Evolutionary conservation across 1,140 invertebrate genomes (phyloP), one percentile per base, ranked within the genome.

Genomic region (Lasaia peninsularis): DNA sequence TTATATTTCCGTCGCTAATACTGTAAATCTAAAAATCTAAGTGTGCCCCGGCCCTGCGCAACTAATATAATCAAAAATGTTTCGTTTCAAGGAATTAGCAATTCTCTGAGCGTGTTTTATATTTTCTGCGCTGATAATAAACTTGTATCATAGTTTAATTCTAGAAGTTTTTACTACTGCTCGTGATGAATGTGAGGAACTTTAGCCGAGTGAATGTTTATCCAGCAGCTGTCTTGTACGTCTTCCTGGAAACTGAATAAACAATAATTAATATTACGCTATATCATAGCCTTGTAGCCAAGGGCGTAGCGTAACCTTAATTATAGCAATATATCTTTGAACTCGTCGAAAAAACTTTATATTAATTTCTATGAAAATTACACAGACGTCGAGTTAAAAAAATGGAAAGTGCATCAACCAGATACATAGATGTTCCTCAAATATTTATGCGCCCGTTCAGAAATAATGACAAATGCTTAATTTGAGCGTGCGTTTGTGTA

Each of bases 51-150:
- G 58, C 10, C 58, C 37, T 67, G 37, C 58, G 55, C 58, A 60
- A 63, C 68, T 67, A 74, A 72, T 69, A 70, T 75, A 83, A 80
- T 79, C 80, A 83, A 76, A 81, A 83, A 81, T 44, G 16, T 44
- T 44, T 44, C 37, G 37, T 44, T 44, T 44, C 37, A 18, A 18
- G 37, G 16, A 44, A 44, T 44, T 44, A 44, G 18, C 37, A 44
- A 44, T 44, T 44, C 37, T 44, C 37, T 44, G 37, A 44, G 37
- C 37, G 37, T 44, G 18, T 44, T 44, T 44, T 44, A 80, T 80
- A 44, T 44, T 44, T 44, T 18, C 37, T 20, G 52, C 33, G 32
- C 52, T 21, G 48, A 60, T 60, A 60, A 67, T 78, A 78, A 75
- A 78, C 58, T 62, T 54, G 37, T 20, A 40, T 40, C 35, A 12